These are phyloP conservation scores for Piscicola geometra DNA, from an alignment of 2,888 invertebrate genomes.

Conservation along the genomic window DNA sequence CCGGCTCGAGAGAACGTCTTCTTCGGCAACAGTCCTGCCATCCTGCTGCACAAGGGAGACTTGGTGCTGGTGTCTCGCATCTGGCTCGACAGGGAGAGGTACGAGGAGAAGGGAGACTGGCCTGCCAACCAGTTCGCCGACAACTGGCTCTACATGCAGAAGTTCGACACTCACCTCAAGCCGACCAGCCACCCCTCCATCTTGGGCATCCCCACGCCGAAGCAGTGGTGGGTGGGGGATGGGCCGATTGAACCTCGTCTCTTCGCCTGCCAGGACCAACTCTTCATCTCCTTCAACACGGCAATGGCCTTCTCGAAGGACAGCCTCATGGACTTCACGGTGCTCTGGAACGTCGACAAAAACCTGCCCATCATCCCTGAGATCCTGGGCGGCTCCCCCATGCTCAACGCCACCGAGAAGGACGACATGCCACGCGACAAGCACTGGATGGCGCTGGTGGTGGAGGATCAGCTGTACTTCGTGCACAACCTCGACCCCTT, in stretches of 20 bases:
- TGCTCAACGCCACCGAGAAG: conserved; percentile 44
- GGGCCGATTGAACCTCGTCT: conserved; percentile 47
- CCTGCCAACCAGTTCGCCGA: conserved; percentile 46
- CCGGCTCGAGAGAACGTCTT: conserved; percentile 43
- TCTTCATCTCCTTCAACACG: conserved; percentile 44
- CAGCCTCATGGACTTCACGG: conserved; percentile 43
- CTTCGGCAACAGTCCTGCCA: conserved; percentile 46
- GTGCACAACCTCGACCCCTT: conserved; percentile 47
- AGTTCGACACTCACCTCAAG: conserved; percentile 42
- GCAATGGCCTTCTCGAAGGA: conserved; percentile 43
- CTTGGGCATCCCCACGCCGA: conserved; percentile 45
- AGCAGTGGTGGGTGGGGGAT: conserved; percentile 46
- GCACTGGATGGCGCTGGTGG: conserved; percentile 45
- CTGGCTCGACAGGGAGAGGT: conserved; percentile 46
- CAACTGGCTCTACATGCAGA: conserved; percentile 46
- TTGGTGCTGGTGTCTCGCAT: conserved; percentile 45
- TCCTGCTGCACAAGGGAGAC: conserved; percentile 43
- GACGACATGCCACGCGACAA: conserved; percentile 46
- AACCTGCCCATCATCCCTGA: conserved; percentile 44
- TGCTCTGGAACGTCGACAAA: conserved; percentile 44
- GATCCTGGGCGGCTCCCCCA: conserved; percentile 45
- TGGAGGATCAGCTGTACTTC: conserved; percentile 43
- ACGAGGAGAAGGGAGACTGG: conserved; percentile 44
- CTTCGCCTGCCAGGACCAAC: conserved; percentile 39
- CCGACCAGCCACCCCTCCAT: conserved; percentile 44